phyloP scores from a whole-genome alignment of 1,140 invertebrate genomes.

The Gyrodactylus bullatarudis region DNA sequence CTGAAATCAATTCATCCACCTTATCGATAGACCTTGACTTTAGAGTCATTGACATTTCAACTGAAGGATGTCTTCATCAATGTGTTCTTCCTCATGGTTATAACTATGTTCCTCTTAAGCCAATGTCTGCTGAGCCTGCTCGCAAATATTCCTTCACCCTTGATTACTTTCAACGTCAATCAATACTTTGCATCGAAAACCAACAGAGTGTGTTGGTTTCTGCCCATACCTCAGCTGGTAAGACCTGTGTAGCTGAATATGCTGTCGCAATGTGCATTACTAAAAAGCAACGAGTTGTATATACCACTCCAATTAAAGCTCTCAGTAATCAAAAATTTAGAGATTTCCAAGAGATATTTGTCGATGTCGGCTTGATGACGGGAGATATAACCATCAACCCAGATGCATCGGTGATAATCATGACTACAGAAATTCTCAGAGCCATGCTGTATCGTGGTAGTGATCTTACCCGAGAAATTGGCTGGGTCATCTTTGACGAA shows the following conservation, averaged over 20 bases:
- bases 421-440: constrained; percentile 97
- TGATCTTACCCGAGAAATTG: constrained; percentile 79
- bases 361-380: constrained; percentile 78
- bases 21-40: not conserved
- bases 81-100: not conserved
- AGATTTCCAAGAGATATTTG: constrained; percentile 81
- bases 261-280: constrained; percentile 33
- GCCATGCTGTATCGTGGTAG: constrained; percentile 95
- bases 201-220: constrained; percentile 81
- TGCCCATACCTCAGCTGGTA: constrained; percentile 95
- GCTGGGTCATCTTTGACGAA: constrained; percentile 98
- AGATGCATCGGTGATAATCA: constrained; percentile 74
- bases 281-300: constrained; percentile 60
- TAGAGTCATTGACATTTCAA: not conserved
- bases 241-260: constrained; percentile 71
- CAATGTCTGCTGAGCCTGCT: constrained; percentile 26
- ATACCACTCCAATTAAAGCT: constrained; percentile 96
- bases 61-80: not conserved
- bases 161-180: constrained; percentile 91
- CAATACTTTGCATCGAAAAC: constrained; percentile 82
- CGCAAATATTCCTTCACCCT: constrained; percentile 73
- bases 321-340: constrained; percentile 96
- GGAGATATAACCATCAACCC: constrained; percentile 98
- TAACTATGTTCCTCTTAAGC: not conserved
- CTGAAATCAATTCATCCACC: not conserved